Percentiles rank a stretch among this genome's conserved stretches.
Evolutionary conservation across 2,888 invertebrate species (phyloP).

Genomic region (Uloborus plumipes): DNA sequence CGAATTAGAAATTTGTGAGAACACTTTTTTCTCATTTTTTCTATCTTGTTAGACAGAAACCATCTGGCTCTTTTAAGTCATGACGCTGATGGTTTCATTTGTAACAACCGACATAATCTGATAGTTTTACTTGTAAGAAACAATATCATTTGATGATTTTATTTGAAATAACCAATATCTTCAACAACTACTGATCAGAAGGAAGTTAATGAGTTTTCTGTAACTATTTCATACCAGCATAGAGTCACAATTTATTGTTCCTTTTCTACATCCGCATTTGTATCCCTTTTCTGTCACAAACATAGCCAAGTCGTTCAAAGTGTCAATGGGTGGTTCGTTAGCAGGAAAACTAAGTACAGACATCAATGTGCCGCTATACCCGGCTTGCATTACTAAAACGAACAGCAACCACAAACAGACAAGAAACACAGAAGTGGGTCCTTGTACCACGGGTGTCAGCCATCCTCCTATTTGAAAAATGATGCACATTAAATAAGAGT

Average conservation of each 20-base stretch:
- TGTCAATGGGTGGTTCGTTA: conserved; percentile 9
- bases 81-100: too few relatives aligned
- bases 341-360: conserved; percentile 14
- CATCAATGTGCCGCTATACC: conserved; percentile 22
- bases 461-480: conserved; percentile 8
- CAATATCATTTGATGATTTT: too few relatives aligned
- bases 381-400: conserved; percentile 21
- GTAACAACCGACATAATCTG: too few relatives aligned
- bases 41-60: too few relatives aligned
- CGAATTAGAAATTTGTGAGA: too few relatives aligned
- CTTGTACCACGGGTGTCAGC: conserved; percentile 13
- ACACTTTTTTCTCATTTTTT: too few relatives aligned
- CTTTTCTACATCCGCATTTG: conserved; percentile 23
- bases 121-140: too few relatives aligned
- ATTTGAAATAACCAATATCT: too few relatives aligned
- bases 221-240: conserved; percentile 3
- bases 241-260: conserved; percentile 16
- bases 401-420: conserved; percentile 15
- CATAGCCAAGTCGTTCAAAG: conserved; percentile 2
- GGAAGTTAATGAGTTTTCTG: too few relatives aligned
- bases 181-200: too few relatives aligned
- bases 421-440: conserved; percentile 2
- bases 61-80: too few relatives aligned
- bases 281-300: conserved; percentile 3
- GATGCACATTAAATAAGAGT: not conserved